Base-by-base conservation (phyloP, 1,140 invertebrate genomes). In the Cydia fagiglandana region DNA sequence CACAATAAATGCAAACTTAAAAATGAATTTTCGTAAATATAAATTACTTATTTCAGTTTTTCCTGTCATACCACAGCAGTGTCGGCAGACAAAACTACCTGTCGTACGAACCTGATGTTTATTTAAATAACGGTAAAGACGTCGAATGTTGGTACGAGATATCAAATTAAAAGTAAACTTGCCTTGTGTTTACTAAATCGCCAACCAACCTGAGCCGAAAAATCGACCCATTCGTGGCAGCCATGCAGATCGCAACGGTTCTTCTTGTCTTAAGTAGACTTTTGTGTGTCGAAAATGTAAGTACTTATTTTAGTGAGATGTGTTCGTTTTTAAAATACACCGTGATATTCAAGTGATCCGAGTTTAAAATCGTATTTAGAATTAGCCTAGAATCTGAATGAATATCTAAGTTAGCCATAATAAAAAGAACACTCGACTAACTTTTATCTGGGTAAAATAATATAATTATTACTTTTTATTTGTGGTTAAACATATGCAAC, bases 121-220 rank as follows among this genome's bases (percentile, higher is more conserved):
- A 68, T 81, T 77, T 79, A 24, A 75, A 77, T 66, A 78, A 17
- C 10, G 78, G 81, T 81, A 84, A 77, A 79, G 74, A 88, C 56
- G 45, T 73, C 12, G 75, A 53, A 74, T 82, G 81, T 85, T 84
- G 77, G 74, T 66, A 34, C 77, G 50, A 83, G 80, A 77, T 80
- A 80, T 86, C 81, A 79, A 81, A 84, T 84, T 87, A 79, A 77
- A 83, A 78, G 80, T 80, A 82, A 88, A 76, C 73, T 15, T 79
- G 84, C 47, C 68, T 45, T 30, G 50, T 84, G 84, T 89, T 88
- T 88, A 76, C 28, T 47, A 41, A 73, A 80, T 76, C 45, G 38
- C 66, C 20, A 17, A 61, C 50, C 15, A 74, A 53, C 73, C 41
- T 61, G 73, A 64, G 7, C 34, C 17, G 61, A 74, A 53, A 17